Base-by-base conservation (phyloP, 2,888 invertebrate genomes). In the Luperina nickerlii region DNA sequence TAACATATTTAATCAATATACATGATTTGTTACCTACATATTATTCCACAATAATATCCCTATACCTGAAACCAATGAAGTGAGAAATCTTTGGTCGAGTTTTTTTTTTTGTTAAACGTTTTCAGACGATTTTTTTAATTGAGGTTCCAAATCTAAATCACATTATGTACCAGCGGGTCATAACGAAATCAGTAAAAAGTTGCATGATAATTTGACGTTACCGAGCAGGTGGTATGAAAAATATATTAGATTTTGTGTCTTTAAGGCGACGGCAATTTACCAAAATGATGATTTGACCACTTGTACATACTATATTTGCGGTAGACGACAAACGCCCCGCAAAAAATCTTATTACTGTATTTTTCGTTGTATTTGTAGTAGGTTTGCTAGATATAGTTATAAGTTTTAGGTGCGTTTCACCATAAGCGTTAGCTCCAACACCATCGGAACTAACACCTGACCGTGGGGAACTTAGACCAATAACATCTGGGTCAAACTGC, bases 311-410 rank as follows among this genome's bases (percentile, higher is more conserved):
- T 60, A 79, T 76, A 76, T 84, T 80, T 88, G 84, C 83, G 66
- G 82, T 72, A 27, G 79, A 79, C 8, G 3, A 0, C 11, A 27
- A 32, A 24, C 4, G 45, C 45, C 82, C 93, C 90, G 94, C 92
- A 92, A 92, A 93, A 93, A 92, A 71, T 92, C 89, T 82, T 93
- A 91, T 92, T 91, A 90, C 91, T 92, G 93, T 90, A 91, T 92
- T 92, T 74, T 85, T 92, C 91, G 79, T 90, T 90, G 77, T 87
- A 90, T 91, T 27, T 45, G 24, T 65, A 20, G 13, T 80, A 81
- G 68, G 27, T 38, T 38, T 15, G 75, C 80, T 80, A 80, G 75
- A 57, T 1, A 45, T 80, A 69, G 75, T 57, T 76, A 42, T 79
- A 68, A 68, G 60, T 24, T 38, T 27, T 80, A 80, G 80, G 80